phyloP scores from a whole-genome alignment of 92 coral and sea anemone species.

The Pocillopora grandis region DNA sequence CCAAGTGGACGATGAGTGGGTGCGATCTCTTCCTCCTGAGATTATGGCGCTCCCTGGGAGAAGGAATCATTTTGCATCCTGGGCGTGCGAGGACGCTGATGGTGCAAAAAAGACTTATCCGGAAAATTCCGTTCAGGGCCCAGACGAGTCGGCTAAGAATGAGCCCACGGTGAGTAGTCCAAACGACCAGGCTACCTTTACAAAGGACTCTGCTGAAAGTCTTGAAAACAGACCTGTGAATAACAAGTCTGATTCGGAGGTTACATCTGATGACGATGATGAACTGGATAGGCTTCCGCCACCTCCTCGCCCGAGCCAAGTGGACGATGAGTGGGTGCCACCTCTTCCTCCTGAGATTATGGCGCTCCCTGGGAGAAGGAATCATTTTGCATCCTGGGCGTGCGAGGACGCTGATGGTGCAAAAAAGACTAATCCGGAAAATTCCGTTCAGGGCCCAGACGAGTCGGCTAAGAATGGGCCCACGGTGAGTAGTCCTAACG shows the following conservation, averaged over 20 bases:
- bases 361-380: constrained; percentile 45
- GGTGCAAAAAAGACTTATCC: not conserved
- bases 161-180: not conserved
- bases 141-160: not conserved
- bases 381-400: constrained; percentile 85
- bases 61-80: constrained; percentile 73
- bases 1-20: constrained; percentile 32
- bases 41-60: constrained; percentile 37
- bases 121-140: constrained; percentile 2
- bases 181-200: not conserved
- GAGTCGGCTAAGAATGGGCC: not conserved
- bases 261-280: constrained; percentile 33
- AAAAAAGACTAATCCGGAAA: constrained; percentile 18
- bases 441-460: not conserved
- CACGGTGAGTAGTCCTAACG: not conserved
- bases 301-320: constrained; percentile 25
- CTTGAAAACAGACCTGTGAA: not conserved
- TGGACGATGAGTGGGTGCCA: too few relatives aligned
- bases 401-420: constrained; percentile 11
- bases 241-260: constrained; percentile 8
- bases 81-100: constrained; percentile 57
- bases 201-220: not conserved
- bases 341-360: constrained; percentile 24
- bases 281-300: constrained; percentile 22
- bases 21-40: constrained; percentile 42